Evolutionary conservation across 92 coral and sea anemone genomes (phyloP), one percentile per base, ranked within the genome.

Genomic region (Pocillopora meandrina): DNA sequence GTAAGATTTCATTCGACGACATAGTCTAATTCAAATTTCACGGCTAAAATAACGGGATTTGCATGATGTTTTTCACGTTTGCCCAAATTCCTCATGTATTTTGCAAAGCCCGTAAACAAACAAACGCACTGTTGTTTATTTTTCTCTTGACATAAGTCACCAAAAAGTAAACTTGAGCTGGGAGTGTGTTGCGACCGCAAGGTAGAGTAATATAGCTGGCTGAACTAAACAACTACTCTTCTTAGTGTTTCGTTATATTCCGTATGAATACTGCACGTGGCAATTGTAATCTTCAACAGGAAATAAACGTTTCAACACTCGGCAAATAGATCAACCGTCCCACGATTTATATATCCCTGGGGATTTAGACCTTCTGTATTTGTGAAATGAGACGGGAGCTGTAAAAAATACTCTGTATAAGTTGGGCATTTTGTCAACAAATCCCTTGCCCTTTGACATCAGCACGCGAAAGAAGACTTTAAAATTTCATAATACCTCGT

Each of bases 31-130:
- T n/a, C 12, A 33, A 58, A 15, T 70, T 42, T 14, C 15, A 13
- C 17, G 77, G 56, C 59, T 2, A 12, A 83, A n/a, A 49, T 74
- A 61, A 83, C 21, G 74, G 80, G 79, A 61, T 83, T 74, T 83
- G 63, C 74, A 73, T 83, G 78, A 73, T 49, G n/a, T 83, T 69
- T 81, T 6, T 80, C 64, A 52, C 56, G 64, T 80, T 64, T 42
- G 62, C 86, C 9, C 31, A 72, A 65, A 82, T 72, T 72, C 79
- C 61, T 80, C 57, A 68, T 57, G 71, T 21, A 34, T 70, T 34
- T 59, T n/a, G 63, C 52, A 83, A 83, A 35, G 56, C 68, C 49
- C 62, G 62, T 83, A 61, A 62, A 65, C 74, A 83, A 83, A 83
- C 80, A 73, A 65, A 73, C 23, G 49, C 1, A 34, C 72, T 62